Evolutionary conservation across 2,797 vertebrate genomes (phyloP).

Genomic region (Columba guinea): DNA sequence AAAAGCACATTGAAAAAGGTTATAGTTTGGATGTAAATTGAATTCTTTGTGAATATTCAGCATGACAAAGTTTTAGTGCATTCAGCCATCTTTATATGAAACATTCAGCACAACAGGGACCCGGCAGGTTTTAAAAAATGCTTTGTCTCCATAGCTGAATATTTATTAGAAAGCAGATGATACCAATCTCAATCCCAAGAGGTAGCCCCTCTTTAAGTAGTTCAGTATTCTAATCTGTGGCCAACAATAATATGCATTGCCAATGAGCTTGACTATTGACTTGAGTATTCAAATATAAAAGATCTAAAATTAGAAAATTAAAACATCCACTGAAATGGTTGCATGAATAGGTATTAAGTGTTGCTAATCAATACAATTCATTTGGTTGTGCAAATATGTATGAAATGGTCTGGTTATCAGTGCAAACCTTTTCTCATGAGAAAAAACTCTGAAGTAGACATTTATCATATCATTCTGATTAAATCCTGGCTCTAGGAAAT

Average conservation of each 20-base stretch:
- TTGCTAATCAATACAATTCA: conserved; percentile 44
- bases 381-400: conserved; percentile 48
- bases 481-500: conserved; percentile 53
- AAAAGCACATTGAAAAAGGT: background rate
- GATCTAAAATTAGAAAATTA: conserved; percentile 7
- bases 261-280: conserved; percentile 7
- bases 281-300: conserved; percentile 29
- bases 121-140: background rate
- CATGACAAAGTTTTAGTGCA: background rate
- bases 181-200: conserved; percentile 4
- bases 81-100: conserved; percentile 23
- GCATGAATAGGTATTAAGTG: conserved; percentile 3
- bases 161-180: conserved; percentile 43
- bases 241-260: background rate
- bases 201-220: background rate
- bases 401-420: conserved; percentile 35
- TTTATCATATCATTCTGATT: conserved; percentile 59
- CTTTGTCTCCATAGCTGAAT: background rate
- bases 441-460: background rate
- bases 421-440: conserved; percentile 26
- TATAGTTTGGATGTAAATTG: background rate
- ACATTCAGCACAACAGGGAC: background rate
- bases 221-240: background rate
- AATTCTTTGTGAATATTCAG: background rate
- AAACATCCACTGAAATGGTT: background rate